phyloP scores from a whole-genome alignment of 2,888 invertebrate species.

The Anthophora plumipes region DNA sequence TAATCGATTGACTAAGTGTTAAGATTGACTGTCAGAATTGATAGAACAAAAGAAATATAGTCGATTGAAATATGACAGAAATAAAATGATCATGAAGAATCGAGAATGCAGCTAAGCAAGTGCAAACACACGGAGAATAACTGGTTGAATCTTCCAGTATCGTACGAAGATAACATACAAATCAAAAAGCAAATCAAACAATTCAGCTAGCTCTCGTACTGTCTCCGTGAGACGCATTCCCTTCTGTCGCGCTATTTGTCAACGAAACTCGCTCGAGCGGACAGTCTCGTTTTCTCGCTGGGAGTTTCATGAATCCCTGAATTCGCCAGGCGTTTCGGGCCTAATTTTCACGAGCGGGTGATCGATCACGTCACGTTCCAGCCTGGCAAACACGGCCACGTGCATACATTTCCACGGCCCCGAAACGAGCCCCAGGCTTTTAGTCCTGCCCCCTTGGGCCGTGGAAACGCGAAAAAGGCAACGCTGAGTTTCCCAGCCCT shows the following conservation, averaged over 20 bases:
- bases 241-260: conserved; percentile 53
- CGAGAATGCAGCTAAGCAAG: too few relatives aligned
- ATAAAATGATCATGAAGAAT: too few relatives aligned
- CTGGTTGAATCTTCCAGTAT: neutral
- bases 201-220: neutral
- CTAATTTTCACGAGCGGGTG: conserved; percentile 70
- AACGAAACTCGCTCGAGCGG: conserved; percentile 35
- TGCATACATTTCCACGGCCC: conserved; percentile 63
- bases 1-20: too few relatives aligned
- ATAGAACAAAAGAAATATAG: too few relatives aligned
- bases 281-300: conserved; percentile 27
- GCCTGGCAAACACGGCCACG: conserved; percentile 64
- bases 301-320: conserved; percentile 52
- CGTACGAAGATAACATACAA: neutral
- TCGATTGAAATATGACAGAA: too few relatives aligned
- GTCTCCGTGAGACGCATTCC: conserved; percentile 43
- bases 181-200: conserved; percentile 5
- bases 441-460: conserved; percentile 17
- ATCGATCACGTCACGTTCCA: conserved; percentile 70
- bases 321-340: conserved; percentile 58
- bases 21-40: too few relatives aligned
- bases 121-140: neutral
- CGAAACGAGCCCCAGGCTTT: conserved; percentile 46
- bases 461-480: conserved; percentile 60
- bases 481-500: conserved; percentile 40